These are phyloP conservation scores for Anthrax anthrax DNA, from an alignment of 2,888 invertebrate species.

Conservation along the genomic window DNA sequence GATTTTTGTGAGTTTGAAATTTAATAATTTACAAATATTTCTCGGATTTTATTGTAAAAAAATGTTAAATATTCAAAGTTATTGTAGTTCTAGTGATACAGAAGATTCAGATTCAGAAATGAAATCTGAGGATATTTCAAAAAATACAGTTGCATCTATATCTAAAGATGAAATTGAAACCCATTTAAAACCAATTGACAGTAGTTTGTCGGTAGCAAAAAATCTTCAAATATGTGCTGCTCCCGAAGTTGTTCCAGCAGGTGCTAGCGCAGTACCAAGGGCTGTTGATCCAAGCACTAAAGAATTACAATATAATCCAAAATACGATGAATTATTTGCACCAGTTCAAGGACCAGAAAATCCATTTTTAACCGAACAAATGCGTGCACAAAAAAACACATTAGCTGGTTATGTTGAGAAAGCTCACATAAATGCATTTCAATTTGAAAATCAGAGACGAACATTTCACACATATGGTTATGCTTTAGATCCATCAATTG, in stretches of 20 bases:
- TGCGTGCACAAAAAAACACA: slow-evolving; percentile 76
- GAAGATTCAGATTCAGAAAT: neutral
- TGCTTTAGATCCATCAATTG: slow-evolving; percentile 86
- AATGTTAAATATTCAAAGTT: slow-evolving; percentile 4
- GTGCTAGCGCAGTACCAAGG: slow-evolving; percentile 51
- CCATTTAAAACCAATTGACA: slow-evolving; percentile 43
- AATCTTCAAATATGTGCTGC: slow-evolving; percentile 62
- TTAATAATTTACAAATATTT: too few relatives aligned
- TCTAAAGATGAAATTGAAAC: neutral
- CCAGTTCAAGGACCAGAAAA: slow-evolving; percentile 85
- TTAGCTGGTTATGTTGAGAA: slow-evolving; percentile 89
- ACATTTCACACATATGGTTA: slow-evolving; percentile 92
- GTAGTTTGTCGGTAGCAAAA: slow-evolving; percentile 44
- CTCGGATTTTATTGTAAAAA: neutral
- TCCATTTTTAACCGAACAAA: slow-evolving; percentile 83
- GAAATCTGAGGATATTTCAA: too few relatives aligned
- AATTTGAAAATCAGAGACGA: slow-evolving; percentile 90
- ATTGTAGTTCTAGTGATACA: neutral
- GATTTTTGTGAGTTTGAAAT: too few relatives aligned
- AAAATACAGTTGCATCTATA: slow-evolving; percentile 12
- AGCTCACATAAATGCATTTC: slow-evolving; percentile 90
- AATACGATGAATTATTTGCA: slow-evolving; percentile 86
- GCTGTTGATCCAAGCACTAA: slow-evolving; percentile 65
- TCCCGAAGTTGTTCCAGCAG: slow-evolving; percentile 68
- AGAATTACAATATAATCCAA: slow-evolving; percentile 82